Evolutionary conservation across 2,888 invertebrate genomes (phyloP).

Genomic region (Leptura quadrifasciata): DNA sequence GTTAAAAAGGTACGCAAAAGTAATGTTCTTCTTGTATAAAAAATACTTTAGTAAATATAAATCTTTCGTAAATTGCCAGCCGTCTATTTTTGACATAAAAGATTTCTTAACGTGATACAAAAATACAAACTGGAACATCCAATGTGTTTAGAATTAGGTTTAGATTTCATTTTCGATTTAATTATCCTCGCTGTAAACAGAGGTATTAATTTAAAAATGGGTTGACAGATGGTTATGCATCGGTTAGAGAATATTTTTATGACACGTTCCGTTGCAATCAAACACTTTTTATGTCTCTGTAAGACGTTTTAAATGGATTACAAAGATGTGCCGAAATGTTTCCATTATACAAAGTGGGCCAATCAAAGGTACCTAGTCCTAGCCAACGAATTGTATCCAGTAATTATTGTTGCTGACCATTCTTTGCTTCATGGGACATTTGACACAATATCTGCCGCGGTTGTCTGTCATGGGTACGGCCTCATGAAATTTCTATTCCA

Average conservation of each 20-base stretch:
- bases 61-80: slow-evolving; percentile 52
- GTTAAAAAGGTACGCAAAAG: slow-evolving; percentile 45
- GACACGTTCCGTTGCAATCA: slow-evolving; percentile 14
- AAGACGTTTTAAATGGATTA: not conserved
- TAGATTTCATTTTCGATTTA: slow-evolving; percentile 36
- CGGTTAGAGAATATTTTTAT: slow-evolving; percentile 19
- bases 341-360: not conserved
- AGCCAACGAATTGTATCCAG: too few relatives aligned
- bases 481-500: too few relatives aligned
- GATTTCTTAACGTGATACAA: slow-evolving; percentile 42
- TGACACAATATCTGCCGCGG: too few relatives aligned
- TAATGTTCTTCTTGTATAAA: slow-evolving; percentile 52
- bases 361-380: too few relatives aligned
- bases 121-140: slow-evolving; percentile 41
- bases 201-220: slow-evolving; percentile 33
- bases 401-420: too few relatives aligned
- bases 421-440: too few relatives aligned
- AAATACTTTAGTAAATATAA: slow-evolving; percentile 53
- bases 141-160: slow-evolving; percentile 45
- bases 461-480: too few relatives aligned
- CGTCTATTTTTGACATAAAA: slow-evolving; percentile 48
- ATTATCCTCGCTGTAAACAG: slow-evolving; percentile 34
- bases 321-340: not conserved
- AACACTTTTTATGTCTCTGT: slow-evolving; percentile 1
- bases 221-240: slow-evolving; percentile 39